These are phyloP conservation scores for Montipora cactus DNA, from an alignment of 64 coral and sea anemone species.

Conservation along the genomic window DNA sequence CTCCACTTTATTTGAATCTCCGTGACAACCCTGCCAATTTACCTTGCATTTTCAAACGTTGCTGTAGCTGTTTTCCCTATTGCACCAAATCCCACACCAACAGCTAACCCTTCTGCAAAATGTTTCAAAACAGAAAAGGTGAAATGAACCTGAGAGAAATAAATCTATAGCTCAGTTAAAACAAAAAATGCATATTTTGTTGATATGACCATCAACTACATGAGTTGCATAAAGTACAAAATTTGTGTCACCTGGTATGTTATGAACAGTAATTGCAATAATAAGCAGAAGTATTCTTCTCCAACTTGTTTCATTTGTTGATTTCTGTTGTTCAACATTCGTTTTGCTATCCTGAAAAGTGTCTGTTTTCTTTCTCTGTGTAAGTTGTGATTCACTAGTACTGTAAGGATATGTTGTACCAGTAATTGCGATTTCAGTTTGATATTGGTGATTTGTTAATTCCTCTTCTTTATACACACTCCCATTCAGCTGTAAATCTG, in stretches of 20 bases:
- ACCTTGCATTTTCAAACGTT: slow-evolving; percentile 99
- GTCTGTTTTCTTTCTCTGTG: slow-evolving; percentile 59
- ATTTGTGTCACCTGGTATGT: slow-evolving; percentile 88
- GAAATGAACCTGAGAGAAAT: not conserved
- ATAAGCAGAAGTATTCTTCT: slow-evolving; percentile 93
- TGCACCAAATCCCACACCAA: slow-evolving; percentile 99
- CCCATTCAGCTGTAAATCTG: slow-evolving; percentile 8
- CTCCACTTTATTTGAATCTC: too few relatives aligned
- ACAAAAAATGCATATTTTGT: too few relatives aligned
- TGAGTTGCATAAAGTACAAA: not conserved
- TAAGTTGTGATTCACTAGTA: slow-evolving; percentile 1
- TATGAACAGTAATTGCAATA: slow-evolving; percentile 98
- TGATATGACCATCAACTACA: too few relatives aligned
- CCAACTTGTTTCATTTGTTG: slow-evolving; percentile 73
- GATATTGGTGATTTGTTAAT: not conserved
- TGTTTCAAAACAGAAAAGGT: not conserved
- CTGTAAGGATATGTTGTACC: not conserved
- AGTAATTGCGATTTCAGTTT: slow-evolving; percentile 27
- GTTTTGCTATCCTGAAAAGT: slow-evolving; percentile 11
- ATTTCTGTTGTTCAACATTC: slow-evolving; percentile 23
- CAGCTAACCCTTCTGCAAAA: slow-evolving; percentile 92
- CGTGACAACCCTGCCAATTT: not conserved
- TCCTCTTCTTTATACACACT: slow-evolving; percentile 28
- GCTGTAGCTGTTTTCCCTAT: slow-evolving; percentile 92
- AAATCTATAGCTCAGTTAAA: too few relatives aligned